Conservation (phyloP, 2,113 vertebrate genomes). For the Phrynosoma blainvillii region DNA sequence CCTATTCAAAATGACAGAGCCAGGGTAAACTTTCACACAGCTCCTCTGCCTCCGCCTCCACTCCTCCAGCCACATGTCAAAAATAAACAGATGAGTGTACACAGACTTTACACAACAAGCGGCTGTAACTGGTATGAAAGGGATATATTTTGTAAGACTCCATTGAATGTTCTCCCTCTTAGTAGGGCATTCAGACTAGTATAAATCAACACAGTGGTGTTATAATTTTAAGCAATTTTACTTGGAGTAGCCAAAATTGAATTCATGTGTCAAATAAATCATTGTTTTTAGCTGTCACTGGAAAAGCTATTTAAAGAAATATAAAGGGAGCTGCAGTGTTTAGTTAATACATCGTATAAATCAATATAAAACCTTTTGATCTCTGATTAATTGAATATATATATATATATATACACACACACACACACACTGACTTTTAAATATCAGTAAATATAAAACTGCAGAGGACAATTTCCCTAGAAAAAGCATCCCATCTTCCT, state of each 20-base stretch:
- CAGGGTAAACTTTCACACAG: not conserved
- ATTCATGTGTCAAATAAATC: not conserved
- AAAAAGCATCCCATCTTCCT: not conserved
- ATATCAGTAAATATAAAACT: not conserved
- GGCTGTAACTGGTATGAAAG: not conserved
- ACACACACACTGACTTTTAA: not conserved
- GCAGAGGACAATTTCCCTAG: not conserved
- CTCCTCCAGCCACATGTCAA: not conserved
- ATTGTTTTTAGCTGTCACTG: not conserved
- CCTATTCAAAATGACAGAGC: not conserved
- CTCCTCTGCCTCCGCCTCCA: not conserved
- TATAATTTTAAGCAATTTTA: rapidly evolving
- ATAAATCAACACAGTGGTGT: not conserved
- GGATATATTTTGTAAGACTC: not conserved
- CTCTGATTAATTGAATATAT: not conserved
- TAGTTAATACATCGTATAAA: not conserved
- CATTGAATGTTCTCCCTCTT: not conserved
- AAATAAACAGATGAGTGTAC: not conserved
- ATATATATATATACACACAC: not conserved
- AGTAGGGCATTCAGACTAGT: no score
- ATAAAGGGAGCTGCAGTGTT: not conserved
- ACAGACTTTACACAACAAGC: not conserved
- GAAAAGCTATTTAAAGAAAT: not conserved
- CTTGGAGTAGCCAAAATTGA: not conserved
- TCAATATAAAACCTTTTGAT: not conserved